These are phyloP conservation scores for Elgaria multicarinata DNA, from an alignment of 2,113 vertebrate genomes.

Conservation along the genomic window DNA sequence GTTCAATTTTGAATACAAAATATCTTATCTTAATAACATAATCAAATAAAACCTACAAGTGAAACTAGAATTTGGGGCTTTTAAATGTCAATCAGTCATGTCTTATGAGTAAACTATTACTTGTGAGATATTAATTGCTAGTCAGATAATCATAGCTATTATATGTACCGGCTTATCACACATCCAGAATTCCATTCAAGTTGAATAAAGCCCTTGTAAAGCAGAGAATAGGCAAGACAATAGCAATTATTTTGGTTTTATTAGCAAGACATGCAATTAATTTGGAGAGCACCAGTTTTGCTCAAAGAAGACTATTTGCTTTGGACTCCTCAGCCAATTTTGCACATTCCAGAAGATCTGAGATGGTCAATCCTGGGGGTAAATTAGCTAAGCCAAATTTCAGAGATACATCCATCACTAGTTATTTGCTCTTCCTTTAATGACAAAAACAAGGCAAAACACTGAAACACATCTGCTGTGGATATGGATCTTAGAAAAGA, in stretches of 20 bases:
- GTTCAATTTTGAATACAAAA: no score
- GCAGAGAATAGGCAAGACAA: background rate
- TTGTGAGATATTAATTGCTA: background rate
- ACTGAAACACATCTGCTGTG: background rate
- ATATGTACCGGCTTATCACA: background rate
- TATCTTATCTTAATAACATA: no score
- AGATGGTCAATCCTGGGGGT: background rate
- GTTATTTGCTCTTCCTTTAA: conserved; percentile 32
- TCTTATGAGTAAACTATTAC: background rate
- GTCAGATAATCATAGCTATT: background rate
- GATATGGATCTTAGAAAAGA: background rate
- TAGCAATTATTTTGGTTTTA: background rate
- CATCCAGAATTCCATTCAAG: background rate
- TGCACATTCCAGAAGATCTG: background rate
- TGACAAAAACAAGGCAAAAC: background rate
- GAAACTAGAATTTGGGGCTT: background rate
- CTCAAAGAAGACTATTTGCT: background rate
- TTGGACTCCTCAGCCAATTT: conserved; percentile 21
- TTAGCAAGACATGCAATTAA: background rate
- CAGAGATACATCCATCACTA: conserved; percentile 26
- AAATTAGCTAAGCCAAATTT: conserved; percentile 13
- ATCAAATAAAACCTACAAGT: no score
- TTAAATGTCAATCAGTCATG: background rate
- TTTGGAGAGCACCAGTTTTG: background rate
- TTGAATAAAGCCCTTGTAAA: background rate